Percentiles rank a stretch among this genome's conserved stretches.
These are phyloP conservation scores for Fopius arisanus DNA, from an alignment of 1,140 invertebrate genomes.

Conservation along the genomic window DNA sequence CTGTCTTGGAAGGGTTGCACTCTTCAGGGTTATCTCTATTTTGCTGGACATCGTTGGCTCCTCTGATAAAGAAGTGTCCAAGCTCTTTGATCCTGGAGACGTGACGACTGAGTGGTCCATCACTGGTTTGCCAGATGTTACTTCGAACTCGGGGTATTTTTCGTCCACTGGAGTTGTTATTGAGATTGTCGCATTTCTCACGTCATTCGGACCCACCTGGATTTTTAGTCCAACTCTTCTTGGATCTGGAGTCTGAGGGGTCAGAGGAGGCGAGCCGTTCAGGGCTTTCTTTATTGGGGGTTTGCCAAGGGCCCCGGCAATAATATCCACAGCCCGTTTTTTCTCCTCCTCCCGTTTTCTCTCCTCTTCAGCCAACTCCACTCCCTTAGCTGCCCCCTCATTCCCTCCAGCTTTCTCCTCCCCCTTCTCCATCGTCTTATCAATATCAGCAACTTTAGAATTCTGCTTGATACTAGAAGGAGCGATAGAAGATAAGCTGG, in stretches of 20 bases:
- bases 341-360: constrained; percentile 47
- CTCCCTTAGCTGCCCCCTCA: background rate
- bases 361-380: constrained; percentile 42
- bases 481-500: constrained; percentile 68
- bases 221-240: constrained; percentile 56
- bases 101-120: constrained; percentile 45
- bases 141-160: constrained; percentile 50
- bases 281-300: constrained; percentile 51
- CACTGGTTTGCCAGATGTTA: constrained; percentile 41
- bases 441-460: constrained; percentile 56
- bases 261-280: constrained; percentile 50
- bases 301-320: constrained; percentile 57
- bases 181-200: constrained; percentile 54
- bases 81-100: constrained; percentile 30
- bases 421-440: constrained; percentile 45
- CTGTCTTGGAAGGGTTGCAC: constrained; percentile 71
- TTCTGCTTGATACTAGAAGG: constrained; percentile 43
- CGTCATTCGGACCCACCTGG: constrained; percentile 55
- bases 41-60: constrained; percentile 65
- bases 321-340: constrained; percentile 58
- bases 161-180: constrained; percentile 58
- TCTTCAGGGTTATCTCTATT: constrained; percentile 73
- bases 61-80: constrained; percentile 35
- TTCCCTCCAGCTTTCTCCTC: constrained; percentile 37
- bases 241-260: constrained; percentile 43